Evolutionary conservation across 2,888 invertebrate species (phyloP).

Genomic region (Campoplex nolae): DNA sequence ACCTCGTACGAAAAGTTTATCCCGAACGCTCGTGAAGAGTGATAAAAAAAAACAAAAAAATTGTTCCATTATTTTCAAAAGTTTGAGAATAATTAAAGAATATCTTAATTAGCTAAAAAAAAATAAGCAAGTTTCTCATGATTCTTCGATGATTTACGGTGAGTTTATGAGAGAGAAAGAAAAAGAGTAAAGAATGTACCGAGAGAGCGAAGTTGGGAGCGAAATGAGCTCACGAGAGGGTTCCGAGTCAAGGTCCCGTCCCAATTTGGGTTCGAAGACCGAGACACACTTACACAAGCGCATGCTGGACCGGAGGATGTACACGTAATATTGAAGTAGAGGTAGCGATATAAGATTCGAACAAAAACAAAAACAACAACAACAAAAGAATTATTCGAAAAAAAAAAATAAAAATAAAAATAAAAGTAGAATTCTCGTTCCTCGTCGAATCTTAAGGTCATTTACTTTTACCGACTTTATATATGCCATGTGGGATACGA

Average conservation of each 20-base stretch:
- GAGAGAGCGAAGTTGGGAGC: conserved; percentile 7
- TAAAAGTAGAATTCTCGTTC: conserved; percentile 46
- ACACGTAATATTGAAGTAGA: conserved; percentile 30
- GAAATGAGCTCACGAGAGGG: conserved; percentile 64
- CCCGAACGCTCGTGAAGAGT: not conserved
- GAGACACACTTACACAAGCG: conserved; percentile 49
- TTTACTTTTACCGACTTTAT: conserved; percentile 81
- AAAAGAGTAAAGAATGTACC: conserved; percentile 10
- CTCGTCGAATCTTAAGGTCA: conserved; percentile 78
- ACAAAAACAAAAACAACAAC: conserved; percentile 25
- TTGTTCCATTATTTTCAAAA: not conserved
- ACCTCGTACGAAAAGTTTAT: no score
- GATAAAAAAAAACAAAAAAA: not conserved
- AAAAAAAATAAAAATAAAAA: conserved; percentile 12
- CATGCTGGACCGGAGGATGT: conserved; percentile 70
- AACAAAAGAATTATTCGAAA: not conserved
- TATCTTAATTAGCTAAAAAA: not conserved
- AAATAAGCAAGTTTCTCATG: not conserved
- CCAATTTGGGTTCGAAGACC: conserved; percentile 82
- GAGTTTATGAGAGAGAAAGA: not conserved
- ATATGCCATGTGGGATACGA: conserved; percentile 42
- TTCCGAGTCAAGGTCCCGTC: conserved; percentile 79
- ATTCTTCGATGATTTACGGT: not conserved
- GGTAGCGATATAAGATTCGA: conserved; percentile 31
- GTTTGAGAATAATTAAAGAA: not conserved